Evolutionary conservation across 2,888 invertebrate species (phyloP), one percentile per base, ranked within the genome.

Genomic region (Shargacucullia verbasci): DNA sequence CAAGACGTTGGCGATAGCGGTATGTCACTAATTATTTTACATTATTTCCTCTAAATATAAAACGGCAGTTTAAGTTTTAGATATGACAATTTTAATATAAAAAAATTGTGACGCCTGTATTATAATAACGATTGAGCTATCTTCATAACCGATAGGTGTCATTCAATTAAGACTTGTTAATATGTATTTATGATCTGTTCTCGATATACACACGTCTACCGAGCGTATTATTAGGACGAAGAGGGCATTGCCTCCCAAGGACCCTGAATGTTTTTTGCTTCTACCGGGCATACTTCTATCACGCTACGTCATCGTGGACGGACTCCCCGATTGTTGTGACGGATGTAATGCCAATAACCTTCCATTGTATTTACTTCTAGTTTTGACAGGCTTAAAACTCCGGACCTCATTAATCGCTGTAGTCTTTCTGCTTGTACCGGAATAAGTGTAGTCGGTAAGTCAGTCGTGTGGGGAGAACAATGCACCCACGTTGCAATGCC

Each of bases 401-500:
- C 14, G 38, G 47, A 37, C 39, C 31, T 12, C 46, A 49, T 64
- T 13, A 49, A 46, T 15, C 73, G 73, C 76, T 40, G 25, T 35
- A 34, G 37, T 55, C 49, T 61, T 37, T 38, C 25, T 34, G 38
- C 46, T 73, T 73, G 58, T 45, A 56, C 67, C 64, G 55, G 52
- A 45, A 25, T 44, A 52, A 55, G 43, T 61, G 57, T 44, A 64
- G 62, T 70, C 62, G 58, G 73, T 65, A 70, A 73, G 78, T 69
- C 70, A 74, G 74, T 70, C 67, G 74, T 73, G 72, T 68, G 66
- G 59, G 52, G 78, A 79, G 86, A 88, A 90, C 90, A 90, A 89
- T 87, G 85, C 85, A 73, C 83, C 83, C 78, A 81, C 81, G 83
- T 77, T 73, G 86, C 86, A 84, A 85, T 82, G 86, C 81, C 85